phyloP scores from a whole-genome alignment of 2,888 invertebrate genomes.

The Lottia gigantea region DNA sequence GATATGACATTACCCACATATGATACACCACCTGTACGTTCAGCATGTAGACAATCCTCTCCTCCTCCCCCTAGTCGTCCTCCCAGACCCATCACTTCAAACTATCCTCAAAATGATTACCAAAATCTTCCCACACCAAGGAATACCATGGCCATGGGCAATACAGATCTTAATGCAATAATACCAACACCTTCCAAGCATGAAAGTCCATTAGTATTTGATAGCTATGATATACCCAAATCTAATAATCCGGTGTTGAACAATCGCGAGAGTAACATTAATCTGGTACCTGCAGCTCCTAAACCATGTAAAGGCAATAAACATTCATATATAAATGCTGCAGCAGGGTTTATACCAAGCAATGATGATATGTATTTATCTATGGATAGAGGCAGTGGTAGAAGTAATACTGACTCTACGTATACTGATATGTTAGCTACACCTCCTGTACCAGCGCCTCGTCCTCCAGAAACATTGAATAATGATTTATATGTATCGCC shows the following conservation, averaged over 20 bases:
- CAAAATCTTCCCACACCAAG: conserved; percentile 58
- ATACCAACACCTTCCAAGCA: conserved; percentile 35
- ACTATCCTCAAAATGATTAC: conserved; percentile 44
- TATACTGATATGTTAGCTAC: conserved; percentile 21
- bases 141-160: conserved; percentile 33
- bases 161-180: conserved; percentile 37
- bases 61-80: conserved; percentile 47
- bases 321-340: conserved; percentile 51
- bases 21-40: conserved; percentile 37
- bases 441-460: conserved; percentile 22
- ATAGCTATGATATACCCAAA: conserved; percentile 42
- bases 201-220: conserved; percentile 24
- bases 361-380: conserved; percentile 14
- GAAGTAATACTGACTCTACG: conserved; percentile 2
- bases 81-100: conserved; percentile 42
- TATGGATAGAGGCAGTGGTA: conserved; percentile 12
- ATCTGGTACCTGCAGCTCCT: conserved; percentile 41
- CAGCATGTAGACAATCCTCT: conserved; percentile 8
- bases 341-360: conserved; percentile 23
- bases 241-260: not conserved
- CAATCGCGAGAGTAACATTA: conserved; percentile 3
- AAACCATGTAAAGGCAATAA: conserved; percentile 31
- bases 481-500: not conserved
- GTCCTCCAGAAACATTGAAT: conserved; percentile 18
- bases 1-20: conserved; percentile 31